phyloP scores from a whole-genome alignment of 1,140 invertebrate genomes.

The Heliothis subflexa region DNA sequence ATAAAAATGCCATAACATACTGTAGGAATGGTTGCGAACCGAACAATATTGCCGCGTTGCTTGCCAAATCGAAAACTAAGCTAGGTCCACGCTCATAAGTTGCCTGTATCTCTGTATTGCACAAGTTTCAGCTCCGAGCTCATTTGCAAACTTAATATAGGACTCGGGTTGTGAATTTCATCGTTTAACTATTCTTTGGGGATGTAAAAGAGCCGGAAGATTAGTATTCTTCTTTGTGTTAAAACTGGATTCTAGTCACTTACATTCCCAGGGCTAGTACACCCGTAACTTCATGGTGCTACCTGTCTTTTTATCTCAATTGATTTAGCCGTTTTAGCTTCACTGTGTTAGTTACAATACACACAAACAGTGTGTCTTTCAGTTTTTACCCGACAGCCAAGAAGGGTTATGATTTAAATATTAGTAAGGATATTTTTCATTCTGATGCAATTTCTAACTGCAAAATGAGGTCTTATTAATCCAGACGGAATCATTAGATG shows the following conservation, averaged over 20 bases:
- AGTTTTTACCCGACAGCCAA: too few relatives aligned
- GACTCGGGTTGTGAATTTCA: constrained; percentile 23
- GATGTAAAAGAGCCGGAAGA: neutral
- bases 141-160: constrained; percentile 52
- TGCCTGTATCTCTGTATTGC: constrained; percentile 50
- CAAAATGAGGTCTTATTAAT: too few relatives aligned
- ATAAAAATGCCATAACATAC: constrained; percentile 36
- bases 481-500: too few relatives aligned
- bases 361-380: too few relatives aligned
- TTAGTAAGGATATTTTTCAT: too few relatives aligned
- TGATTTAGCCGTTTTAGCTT: too few relatives aligned
- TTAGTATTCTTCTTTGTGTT: neutral
- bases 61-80: constrained; percentile 74
- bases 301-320: too few relatives aligned
- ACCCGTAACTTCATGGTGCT: too few relatives aligned
- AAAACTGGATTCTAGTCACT: neutral
- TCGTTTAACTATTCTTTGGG: neutral
- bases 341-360: too few relatives aligned
- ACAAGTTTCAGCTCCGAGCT: constrained; percentile 39
- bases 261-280: neutral
- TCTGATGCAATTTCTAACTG: too few relatives aligned
- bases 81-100: constrained; percentile 46
- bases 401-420: too few relatives aligned
- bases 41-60: constrained; percentile 56
- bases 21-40: constrained; percentile 38